phyloP scores from a whole-genome alignment of 2,797 vertebrate species.

The Mormyrops boulengeri region DNA sequence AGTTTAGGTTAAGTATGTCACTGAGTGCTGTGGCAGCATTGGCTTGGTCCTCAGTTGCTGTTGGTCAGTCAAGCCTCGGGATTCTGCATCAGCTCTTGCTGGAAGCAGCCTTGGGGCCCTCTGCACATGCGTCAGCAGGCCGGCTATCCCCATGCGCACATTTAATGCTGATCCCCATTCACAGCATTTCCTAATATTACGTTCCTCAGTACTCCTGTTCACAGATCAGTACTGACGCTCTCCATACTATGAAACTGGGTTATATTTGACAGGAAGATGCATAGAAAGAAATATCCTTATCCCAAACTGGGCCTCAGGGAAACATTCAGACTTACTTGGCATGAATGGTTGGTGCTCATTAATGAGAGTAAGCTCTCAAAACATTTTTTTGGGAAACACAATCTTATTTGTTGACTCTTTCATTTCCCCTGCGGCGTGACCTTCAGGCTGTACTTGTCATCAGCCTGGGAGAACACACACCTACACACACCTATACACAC shows the following conservation, averaged over 20 bases:
- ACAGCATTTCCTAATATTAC: not conserved
- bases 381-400: not conserved
- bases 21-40: not conserved
- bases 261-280: not conserved
- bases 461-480: conserved; percentile 4
- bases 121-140: not conserved
- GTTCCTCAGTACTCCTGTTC: not conserved
- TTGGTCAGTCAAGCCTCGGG: not conserved
- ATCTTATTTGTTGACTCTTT: not conserved
- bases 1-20: not conserved
- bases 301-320: not conserved
- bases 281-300: not conserved
- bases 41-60: not conserved
- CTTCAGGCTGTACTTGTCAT: conserved; percentile 21
- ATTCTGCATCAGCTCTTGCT: not conserved
- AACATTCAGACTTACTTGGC: not conserved
- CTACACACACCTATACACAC: not conserved
- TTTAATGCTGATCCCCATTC: not conserved
- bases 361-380: not conserved
- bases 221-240: not conserved
- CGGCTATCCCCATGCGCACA: not conserved
- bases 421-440: conserved; percentile 12
- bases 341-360: not conserved
- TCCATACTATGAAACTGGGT: not conserved
- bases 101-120: not conserved